These are phyloP conservation scores for Thymelicus sylvestris DNA, from an alignment of 2,888 invertebrate genomes.

Conservation along the genomic window DNA sequence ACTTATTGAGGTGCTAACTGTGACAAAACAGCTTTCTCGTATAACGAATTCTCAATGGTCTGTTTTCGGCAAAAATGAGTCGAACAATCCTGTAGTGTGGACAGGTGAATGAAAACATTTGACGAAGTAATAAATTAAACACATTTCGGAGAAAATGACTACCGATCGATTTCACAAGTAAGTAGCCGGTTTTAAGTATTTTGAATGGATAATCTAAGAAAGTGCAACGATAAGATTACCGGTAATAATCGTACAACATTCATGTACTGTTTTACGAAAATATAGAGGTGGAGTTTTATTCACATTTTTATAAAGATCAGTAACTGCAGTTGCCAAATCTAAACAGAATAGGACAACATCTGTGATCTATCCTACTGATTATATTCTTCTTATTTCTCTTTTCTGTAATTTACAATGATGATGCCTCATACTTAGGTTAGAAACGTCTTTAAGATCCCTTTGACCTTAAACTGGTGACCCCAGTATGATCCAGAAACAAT, in stretches of 20 bases:
- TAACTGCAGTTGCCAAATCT: too few species aligned
- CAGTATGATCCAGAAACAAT: too few species aligned
- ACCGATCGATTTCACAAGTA: slow-evolving; percentile 87
- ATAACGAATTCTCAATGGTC: slow-evolving; percentile 68
- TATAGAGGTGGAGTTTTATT: background rate
- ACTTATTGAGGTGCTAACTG: slow-evolving; percentile 59
- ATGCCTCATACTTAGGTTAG: too few species aligned
- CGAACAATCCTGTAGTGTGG: slow-evolving; percentile 61
- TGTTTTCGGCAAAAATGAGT: slow-evolving; percentile 72
- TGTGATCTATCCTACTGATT: too few species aligned
- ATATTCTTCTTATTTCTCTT: too few species aligned
- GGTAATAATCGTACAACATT: slow-evolving; percentile 4
- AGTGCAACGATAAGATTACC: slow-evolving; percentile 58
- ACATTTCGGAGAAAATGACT: slow-evolving; percentile 70
- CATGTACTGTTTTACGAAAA: background rate
- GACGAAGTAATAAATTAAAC: slow-evolving; percentile 31
- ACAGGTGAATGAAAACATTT: slow-evolving; percentile 40
- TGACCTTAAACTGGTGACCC: too few species aligned
- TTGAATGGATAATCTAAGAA: slow-evolving; percentile 44
- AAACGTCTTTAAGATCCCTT: too few species aligned
- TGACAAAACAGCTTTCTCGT: slow-evolving; percentile 72
- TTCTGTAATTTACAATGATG: too few species aligned
- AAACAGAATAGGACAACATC: too few species aligned
- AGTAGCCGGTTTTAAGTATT: slow-evolving; percentile 57
- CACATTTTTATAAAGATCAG: background rate